These are phyloP conservation scores for Falco naumanni DNA, from an alignment of 2,797 vertebrate genomes.

Conservation along the genomic window DNA sequence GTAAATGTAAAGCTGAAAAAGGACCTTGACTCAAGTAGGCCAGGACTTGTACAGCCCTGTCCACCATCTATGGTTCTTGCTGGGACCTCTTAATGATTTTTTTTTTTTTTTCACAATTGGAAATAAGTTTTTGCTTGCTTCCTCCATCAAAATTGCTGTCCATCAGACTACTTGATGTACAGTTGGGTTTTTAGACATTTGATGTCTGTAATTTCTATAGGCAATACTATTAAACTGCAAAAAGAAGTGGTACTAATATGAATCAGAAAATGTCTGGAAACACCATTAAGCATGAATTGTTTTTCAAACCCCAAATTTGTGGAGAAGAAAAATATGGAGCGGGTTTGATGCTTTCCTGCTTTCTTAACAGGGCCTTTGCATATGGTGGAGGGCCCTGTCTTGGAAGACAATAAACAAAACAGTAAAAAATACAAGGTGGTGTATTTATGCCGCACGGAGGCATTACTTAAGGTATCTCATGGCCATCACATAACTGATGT, in stretches of 20 bases:
- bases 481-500: neutral
- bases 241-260: neutral
- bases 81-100: neutral
- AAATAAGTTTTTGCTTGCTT: neutral
- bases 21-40: neutral
- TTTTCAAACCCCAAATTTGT: neutral
- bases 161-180: neutral
- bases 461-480: neutral
- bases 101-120: accelerated
- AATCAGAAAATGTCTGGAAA: neutral
- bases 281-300: neutral
- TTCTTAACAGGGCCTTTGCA: neutral
- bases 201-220: neutral
- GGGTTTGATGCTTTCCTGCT: neutral
- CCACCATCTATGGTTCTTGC: neutral
- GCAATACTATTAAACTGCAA: neutral
- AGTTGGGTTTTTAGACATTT: neutral
- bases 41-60: neutral
- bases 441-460: neutral
- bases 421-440: neutral
- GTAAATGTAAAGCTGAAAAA: neutral
- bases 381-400: neutral
- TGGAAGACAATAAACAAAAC: neutral
- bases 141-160: neutral
- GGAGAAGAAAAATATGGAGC: neutral